A percentile compares a stretch with the other conserved stretches of the same genome.
phyloP scores from a whole-genome alignment of 2,888 invertebrate species.

The Bimastos eiseni region DNA sequence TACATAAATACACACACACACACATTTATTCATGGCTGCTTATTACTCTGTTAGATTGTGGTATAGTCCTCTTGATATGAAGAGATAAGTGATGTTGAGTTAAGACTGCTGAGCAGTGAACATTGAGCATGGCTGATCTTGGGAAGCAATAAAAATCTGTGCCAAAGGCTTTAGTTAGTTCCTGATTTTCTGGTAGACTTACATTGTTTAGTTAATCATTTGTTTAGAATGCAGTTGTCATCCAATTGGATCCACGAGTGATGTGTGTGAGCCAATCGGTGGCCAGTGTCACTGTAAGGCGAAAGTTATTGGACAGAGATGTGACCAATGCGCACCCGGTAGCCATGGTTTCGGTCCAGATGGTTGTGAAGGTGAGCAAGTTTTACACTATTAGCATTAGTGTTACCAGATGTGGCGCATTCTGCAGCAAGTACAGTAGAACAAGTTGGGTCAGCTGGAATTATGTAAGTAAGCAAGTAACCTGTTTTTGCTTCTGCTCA shows the following conservation, averaged over 20 bases:
- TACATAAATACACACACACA: not conserved
- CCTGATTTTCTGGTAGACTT: not conserved
- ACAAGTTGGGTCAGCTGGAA: too few relatives aligned
- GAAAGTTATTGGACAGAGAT: constrained; percentile 58
- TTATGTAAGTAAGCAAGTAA: too few relatives aligned
- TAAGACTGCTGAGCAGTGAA: too few relatives aligned
- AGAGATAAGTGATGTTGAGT: too few relatives aligned
- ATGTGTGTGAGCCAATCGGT: constrained; percentile 65
- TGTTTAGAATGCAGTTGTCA: constrained; percentile 86
- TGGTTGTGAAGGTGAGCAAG: constrained; percentile 77
- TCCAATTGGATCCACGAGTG: constrained; percentile 87
- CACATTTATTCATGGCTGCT: too few relatives aligned
- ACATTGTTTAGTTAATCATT: not conserved
- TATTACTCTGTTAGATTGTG: too few relatives aligned
- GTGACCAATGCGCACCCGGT: constrained; percentile 61
- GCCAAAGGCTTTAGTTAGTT: not conserved
- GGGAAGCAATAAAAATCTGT: not conserved
- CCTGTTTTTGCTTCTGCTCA: too few relatives aligned
- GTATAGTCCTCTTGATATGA: too few relatives aligned
- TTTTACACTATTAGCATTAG: not conserved
- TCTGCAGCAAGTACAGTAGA: too few relatives aligned
- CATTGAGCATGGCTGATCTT: not conserved
- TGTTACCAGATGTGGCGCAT: not conserved
- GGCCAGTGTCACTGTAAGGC: constrained; percentile 61
- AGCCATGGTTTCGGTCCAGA: constrained; percentile 64